Base-by-base conservation (phyloP, 1,140 invertebrate species). In the Cyclina sinensis region DNA sequence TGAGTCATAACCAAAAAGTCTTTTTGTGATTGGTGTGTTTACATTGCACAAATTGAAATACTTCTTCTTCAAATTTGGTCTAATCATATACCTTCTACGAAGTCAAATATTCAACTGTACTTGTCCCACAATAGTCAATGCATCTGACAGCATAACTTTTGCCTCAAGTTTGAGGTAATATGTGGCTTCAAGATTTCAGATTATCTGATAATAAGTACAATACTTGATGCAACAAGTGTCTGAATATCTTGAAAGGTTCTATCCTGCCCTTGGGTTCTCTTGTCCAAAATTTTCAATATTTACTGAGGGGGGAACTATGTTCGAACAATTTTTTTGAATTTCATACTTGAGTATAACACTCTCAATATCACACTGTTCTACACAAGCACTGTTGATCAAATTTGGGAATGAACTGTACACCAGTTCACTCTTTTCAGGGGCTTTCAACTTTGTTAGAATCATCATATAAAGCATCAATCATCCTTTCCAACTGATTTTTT, bases 81-180 rank as follows among this genome's bases (percentile, higher is more conserved):
- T 51, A 21, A 48, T 48, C 74, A 78, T 78, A n/a, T 78, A 78
- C 39, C 39, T 16, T 54, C 74, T 21, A 12, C 27, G 18, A 51
- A 78, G 0, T 11, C n/a, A 48, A 27, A 78, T 11, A 24, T 78
- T 43, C n/a, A 39, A 78, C 39, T 78, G 39, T 0, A 78, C 48
- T 24, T 78, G 74, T 4, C 74, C 74, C 27, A 54, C 0, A 11
- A 48, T 2, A 9, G 79, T 81, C 27, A 59, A 59, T 11, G 11
- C 57, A 24, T 81, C 57, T 21, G 79, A 82, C n/a, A 79, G n/a
- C n/a, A n/a, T n/a, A n/a, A n/a, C n/a, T n/a, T n/a, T n/a, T n/a
- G n/a, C n/a, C n/a, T n/a, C n/a, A n/a, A n/a, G n/a, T 48, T 79
- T 0, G 30, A 30, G 11, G 18, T 27, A 12, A 51, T 79, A 35